Base-by-base conservation (phyloP, 2,797 vertebrate genomes). In the Malurus splendens region DNA sequence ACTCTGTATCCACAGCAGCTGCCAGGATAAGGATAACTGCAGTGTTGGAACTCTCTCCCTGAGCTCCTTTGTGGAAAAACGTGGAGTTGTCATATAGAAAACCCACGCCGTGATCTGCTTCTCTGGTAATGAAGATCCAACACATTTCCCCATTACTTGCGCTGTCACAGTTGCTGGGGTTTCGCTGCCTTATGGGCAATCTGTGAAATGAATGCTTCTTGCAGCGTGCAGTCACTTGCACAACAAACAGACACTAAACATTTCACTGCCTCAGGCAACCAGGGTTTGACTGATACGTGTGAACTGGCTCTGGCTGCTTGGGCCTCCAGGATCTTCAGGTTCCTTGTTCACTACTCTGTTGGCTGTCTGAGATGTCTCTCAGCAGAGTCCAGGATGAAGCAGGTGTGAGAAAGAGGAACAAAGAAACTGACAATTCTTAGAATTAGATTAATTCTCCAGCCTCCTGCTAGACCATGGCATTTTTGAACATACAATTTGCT, bases 161-260 rank as follows among this genome's bases (percentile, higher is more conserved):
- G 0, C 62, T 65, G 42, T 89, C 73, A 39, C 75, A 77, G 77
- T 91, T 82, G n/a, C 72, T 90, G 86, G 51, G 39, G 70, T 90
- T 93, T 92, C 2, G 0, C 52, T 91, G 76, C 68, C 66, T 90
- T 81, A 51, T 89, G 80, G 87, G 72, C 85, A 88, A 90, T 90
- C 79, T 94, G 79, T 85, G 65, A 89, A 92, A 75, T 48, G 74
- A 83, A 47, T 44, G 30, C 85, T 85, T 70, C 84, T 94, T 80
- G 13, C 87, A 93, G 78, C 25, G 38, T 4, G 18, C 77, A 89
- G 86, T 56, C 86, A 51, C 92, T 96, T 93, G 73, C 85, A 80
- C 92, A 95, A 93, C 90, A 93, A 92, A 82, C 66, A 95, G 67
- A 68, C 55, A 77, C 81, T 90, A 90, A 94, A 88, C 57, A 86